Conservation (phyloP, 2,888 invertebrate species). For the Scaptomyza caliginosa region DNA sequence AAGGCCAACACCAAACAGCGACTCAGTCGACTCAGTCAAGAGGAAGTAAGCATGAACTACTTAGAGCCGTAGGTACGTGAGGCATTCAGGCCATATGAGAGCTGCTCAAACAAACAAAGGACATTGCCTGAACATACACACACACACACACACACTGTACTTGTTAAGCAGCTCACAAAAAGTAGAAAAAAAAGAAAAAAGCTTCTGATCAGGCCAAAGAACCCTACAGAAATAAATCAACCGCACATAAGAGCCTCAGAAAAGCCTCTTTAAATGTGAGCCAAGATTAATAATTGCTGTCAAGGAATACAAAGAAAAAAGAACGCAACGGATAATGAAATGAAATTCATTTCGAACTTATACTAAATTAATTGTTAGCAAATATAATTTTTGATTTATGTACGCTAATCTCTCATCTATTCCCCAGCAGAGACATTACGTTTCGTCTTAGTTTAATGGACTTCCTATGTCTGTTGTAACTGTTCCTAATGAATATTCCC, state of each 20-base stretch:
- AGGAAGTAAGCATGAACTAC: slow-evolving; percentile 74
- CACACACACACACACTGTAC: slow-evolving; percentile 12
- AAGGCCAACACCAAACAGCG: slow-evolving; percentile 52
- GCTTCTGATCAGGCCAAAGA: slow-evolving; percentile 47
- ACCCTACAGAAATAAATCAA: slow-evolving; percentile 39
- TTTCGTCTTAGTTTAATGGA: slow-evolving; percentile 24
- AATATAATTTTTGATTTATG: neutral
- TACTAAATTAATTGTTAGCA: neutral
- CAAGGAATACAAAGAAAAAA: no score
- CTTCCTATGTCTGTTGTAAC: slow-evolving; percentile 27
- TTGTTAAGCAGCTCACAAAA: slow-evolving; percentile 30
- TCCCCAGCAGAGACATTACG: neutral
- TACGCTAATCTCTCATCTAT: neutral
- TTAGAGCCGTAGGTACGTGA: slow-evolving; percentile 39
- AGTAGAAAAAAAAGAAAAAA: slow-evolving; percentile 12
- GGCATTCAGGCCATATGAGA: slow-evolving; percentile 12
- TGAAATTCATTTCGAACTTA: neutral
- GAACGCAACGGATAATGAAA: neutral
- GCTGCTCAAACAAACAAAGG: slow-evolving; percentile 57
- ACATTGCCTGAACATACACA: slow-evolving; percentile 47
- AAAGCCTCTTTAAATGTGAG: slow-evolving; percentile 36
- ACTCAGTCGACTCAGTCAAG: slow-evolving; percentile 56
- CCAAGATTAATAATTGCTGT: slow-evolving; percentile 4
- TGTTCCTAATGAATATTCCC: slow-evolving; percentile 46
- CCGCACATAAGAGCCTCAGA: slow-evolving; percentile 34